These are phyloP conservation scores for Exephanes ischioxanthus DNA, from an alignment of 2,888 invertebrate species.

Conservation along the genomic window DNA sequence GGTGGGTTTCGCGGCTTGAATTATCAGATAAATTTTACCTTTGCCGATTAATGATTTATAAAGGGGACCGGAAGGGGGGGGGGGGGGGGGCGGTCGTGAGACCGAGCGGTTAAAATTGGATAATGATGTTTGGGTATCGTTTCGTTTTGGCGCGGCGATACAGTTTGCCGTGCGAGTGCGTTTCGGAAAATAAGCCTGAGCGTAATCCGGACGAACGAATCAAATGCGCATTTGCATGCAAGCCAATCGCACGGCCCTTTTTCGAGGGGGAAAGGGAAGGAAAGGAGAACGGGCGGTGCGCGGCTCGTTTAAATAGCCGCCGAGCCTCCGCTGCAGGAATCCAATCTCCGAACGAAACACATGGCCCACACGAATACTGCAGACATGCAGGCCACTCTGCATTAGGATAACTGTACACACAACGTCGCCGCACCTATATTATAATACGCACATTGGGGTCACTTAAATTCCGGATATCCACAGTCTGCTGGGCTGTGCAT, in stretches of 20 bases:
- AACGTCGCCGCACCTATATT: slow-evolving; percentile 12
- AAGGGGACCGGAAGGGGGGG: slow-evolving; percentile 28
- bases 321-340: slow-evolving; percentile 45
- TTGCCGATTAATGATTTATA: slow-evolving; percentile 64
- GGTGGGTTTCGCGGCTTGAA: slow-evolving; percentile 46
- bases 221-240: slow-evolving; percentile 66
- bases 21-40: slow-evolving; percentile 70
- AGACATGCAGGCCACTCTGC: background rate
- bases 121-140: slow-evolving; percentile 68
- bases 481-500: background rate
- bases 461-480: slow-evolving; percentile 52
- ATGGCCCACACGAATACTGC: slow-evolving; percentile 54
- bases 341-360: slow-evolving; percentile 64
- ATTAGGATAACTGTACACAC: background rate
- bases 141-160: slow-evolving; percentile 30
- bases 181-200: slow-evolving; percentile 64
- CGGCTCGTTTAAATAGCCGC: slow-evolving; percentile 61
- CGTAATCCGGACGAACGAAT: slow-evolving; percentile 65
- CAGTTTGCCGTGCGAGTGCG: slow-evolving; percentile 39
- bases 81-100: slow-evolving; percentile 34
- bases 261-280: slow-evolving; percentile 29
- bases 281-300: slow-evolving; percentile 37
- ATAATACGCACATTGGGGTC: slow-evolving; percentile 24
- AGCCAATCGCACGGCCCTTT: slow-evolving; percentile 64
- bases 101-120: slow-evolving; percentile 58